Evolutionary conservation across 2,888 invertebrate genomes (phyloP).

Genomic region (Conchocele bisecta): DNA sequence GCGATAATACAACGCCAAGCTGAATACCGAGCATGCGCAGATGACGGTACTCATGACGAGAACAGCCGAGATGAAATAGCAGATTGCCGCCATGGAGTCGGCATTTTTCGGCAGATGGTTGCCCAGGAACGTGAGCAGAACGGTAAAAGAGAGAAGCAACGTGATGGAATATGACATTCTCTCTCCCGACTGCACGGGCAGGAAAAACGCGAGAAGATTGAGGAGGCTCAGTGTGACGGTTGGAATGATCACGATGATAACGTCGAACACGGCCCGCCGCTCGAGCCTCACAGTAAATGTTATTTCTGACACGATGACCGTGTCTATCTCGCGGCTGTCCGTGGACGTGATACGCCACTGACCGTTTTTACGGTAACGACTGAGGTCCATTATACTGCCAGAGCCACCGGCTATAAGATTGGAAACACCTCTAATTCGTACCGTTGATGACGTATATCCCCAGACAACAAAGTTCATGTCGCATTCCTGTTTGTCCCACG

Average conservation of each 20-base stretch:
- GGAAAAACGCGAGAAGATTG: slow-evolving; percentile 24
- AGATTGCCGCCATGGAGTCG: slow-evolving; percentile 16
- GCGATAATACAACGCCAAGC: background rate
- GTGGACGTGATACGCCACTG: slow-evolving; percentile 4
- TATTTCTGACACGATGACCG: background rate
- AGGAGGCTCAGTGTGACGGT: slow-evolving; percentile 15
- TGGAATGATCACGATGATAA: slow-evolving; percentile 30
- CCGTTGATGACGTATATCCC: slow-evolving; percentile 1
- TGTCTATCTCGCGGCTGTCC: background rate
- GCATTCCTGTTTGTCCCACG: slow-evolving; percentile 33
- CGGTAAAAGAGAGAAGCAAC: slow-evolving; percentile 17
- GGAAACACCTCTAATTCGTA: background rate
- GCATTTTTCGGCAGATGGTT: slow-evolving; percentile 20
- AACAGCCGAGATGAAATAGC: slow-evolving; percentile 21
- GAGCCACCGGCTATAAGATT: background rate
- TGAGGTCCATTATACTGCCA: background rate
- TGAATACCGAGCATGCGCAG: slow-evolving; percentile 9
- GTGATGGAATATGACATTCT: slow-evolving; percentile 37
- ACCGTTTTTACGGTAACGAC: slow-evolving; percentile 1
- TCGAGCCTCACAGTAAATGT: background rate
- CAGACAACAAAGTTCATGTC: slow-evolving; percentile 11
- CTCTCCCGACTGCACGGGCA: slow-evolving; percentile 32
- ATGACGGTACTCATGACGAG: slow-evolving; percentile 14
- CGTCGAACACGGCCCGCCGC: slow-evolving; percentile 19
- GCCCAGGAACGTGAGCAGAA: slow-evolving; percentile 21